phyloP scores from a whole-genome alignment of 2,888 invertebrate species.

The Hoplodrina blanda region DNA sequence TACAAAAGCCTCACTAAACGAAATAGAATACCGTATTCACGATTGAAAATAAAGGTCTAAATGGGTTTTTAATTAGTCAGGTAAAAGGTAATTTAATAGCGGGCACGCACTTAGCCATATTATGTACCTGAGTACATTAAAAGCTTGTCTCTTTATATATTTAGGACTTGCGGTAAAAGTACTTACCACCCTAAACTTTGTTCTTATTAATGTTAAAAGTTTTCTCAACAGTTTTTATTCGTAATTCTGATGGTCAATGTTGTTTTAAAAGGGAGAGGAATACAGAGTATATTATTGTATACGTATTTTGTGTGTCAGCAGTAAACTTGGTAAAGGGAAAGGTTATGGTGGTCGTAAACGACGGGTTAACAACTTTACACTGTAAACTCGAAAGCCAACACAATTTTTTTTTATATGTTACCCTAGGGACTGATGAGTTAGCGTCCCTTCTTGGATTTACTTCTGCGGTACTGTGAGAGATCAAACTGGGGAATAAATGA shows the following conservation, averaged over 20 bases:
- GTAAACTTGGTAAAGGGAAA: constrained; percentile 51
- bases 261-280: constrained; percentile 10
- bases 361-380: constrained; percentile 59
- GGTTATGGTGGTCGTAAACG: constrained; percentile 59
- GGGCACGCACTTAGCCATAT: constrained; percentile 43
- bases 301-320: constrained; percentile 49
- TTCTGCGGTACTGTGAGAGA: constrained; percentile 1
- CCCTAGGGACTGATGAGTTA: constrained; percentile 36
- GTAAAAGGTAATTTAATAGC: constrained; percentile 57
- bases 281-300: constrained; percentile 26
- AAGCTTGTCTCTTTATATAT: constrained; percentile 52
- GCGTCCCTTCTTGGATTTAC: constrained; percentile 28
- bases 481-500: constrained; percentile 24
- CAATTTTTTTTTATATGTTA: constrained; percentile 45
- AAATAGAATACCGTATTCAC: constrained; percentile 41
- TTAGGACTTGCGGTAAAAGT: constrained; percentile 35
- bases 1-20: constrained; percentile 23
- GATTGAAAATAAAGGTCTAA: constrained; percentile 45
- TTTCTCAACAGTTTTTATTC: constrained; percentile 24
- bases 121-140: constrained; percentile 42
- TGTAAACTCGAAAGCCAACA: constrained; percentile 53
- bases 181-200: constrained; percentile 28
- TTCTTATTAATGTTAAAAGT: constrained; percentile 27
- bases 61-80: constrained; percentile 59
- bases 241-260: constrained; percentile 21